These are phyloP conservation scores for Sebastes glaucus DNA, from an alignment of 2,797 vertebrate species.

Conservation along the genomic window DNA sequence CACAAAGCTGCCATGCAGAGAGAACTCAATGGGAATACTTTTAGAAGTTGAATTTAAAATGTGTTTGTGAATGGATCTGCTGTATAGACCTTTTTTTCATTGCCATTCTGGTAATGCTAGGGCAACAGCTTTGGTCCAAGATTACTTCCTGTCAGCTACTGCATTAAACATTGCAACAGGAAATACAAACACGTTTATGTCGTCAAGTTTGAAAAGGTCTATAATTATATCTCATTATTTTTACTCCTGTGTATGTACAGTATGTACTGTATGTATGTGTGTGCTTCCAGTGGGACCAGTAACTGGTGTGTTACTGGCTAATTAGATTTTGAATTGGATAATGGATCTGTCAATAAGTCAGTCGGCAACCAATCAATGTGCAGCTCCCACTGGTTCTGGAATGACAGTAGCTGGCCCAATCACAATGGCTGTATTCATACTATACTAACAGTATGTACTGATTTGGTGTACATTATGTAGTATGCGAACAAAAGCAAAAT, in stretches of 20 bases:
- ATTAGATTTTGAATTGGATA: slow-evolving; percentile 53
- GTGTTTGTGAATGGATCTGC: neutral
- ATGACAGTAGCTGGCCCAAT: neutral
- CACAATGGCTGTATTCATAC: too few species aligned
- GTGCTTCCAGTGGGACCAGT: slow-evolving; percentile 5
- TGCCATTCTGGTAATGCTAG: neutral
- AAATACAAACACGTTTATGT: neutral
- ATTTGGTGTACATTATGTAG: too few species aligned
- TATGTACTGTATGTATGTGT: neutral
- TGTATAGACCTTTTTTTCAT: neutral
- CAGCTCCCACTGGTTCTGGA: slow-evolving; percentile 4
- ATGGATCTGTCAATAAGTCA: slow-evolving; percentile 59
- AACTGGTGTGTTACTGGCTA: slow-evolving; percentile 45
- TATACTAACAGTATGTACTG: too few species aligned
- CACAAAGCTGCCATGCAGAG: neutral
- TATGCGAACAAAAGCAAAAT: too few species aligned
- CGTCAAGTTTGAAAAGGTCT: neutral
- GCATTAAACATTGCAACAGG: neutral
- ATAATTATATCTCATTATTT: neutral
- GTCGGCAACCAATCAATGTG: slow-evolving; percentile 49
- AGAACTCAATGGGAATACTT: neutral
- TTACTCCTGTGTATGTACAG: neutral
- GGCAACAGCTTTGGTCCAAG: neutral
- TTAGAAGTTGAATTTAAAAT: slow-evolving; percentile 1
- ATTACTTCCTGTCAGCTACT: neutral